phyloP scores from a whole-genome alignment of 30 jellyfish, hydroid and myxozoan species.

The Cassiopea andromeda region DNA sequence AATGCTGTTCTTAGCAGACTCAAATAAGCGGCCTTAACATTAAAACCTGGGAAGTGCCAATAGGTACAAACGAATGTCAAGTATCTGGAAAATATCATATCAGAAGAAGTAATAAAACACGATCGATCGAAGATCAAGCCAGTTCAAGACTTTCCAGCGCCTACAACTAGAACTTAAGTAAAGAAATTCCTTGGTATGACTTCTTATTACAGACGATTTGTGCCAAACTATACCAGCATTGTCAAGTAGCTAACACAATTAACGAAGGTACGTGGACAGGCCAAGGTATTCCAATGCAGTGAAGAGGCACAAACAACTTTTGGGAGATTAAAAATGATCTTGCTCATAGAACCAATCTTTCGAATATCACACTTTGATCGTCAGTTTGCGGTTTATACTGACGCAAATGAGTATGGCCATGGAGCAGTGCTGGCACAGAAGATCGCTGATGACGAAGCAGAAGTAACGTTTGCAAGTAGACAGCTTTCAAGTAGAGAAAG shows the following conservation, averaged over 20 bases:
- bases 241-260: constrained; percentile 16
- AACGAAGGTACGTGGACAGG: neutral
- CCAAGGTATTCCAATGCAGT: constrained; percentile 2
- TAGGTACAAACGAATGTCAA: constrained; percentile 20
- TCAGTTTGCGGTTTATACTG: constrained; percentile 22
- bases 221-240: constrained; percentile 30
- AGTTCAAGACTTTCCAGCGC: constrained; percentile 39
- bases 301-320: too few species aligned
- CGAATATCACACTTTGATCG: constrained; percentile 41
- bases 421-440: constrained; percentile 46
- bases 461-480: constrained; percentile 60
- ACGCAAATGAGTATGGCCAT: constrained; percentile 9
- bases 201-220: constrained; percentile 53
- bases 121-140: constrained; percentile 42
- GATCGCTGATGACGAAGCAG: constrained; percentile 43
- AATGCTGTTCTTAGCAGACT: constrained; percentile 26
- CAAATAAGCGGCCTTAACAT: constrained; percentile 40
- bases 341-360: neutral
- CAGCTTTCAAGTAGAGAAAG: constrained; percentile 25
- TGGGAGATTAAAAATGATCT: constrained; percentile 24
- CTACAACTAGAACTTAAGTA: constrained; percentile 4
- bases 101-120: constrained; percentile 32
- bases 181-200: constrained; percentile 43
- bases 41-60: constrained; percentile 52
- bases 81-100: constrained; percentile 55